Percentiles rank a stretch among this genome's conserved stretches.
Evolutionary conservation across 1,140 invertebrate genomes (phyloP).

Genomic region (Brachionus koreanus): DNA sequence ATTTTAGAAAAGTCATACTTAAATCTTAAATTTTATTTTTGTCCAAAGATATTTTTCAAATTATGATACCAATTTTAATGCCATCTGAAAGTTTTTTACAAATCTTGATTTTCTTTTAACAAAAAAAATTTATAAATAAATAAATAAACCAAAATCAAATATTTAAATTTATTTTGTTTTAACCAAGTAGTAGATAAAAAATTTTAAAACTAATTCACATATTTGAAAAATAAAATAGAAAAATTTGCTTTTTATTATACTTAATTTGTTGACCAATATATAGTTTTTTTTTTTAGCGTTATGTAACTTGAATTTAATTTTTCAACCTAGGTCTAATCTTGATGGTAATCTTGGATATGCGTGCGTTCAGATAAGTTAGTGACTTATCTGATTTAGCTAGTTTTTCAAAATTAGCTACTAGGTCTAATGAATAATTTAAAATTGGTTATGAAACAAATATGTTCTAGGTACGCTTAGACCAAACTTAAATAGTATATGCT

Average conservation of each 20-base stretch:
- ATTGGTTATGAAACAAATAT: neutral
- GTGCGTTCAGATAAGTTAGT: neutral
- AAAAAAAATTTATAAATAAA: too few species aligned
- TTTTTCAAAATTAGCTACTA: neutral
- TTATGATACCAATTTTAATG: neutral
- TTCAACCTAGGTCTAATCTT: neutral
- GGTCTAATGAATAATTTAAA: neutral
- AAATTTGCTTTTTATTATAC: neutral
- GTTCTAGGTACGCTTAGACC: neutral
- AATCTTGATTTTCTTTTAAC: neutral
- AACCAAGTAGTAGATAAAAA: neutral
- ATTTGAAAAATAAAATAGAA: neutral
- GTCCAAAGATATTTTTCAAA: slow-evolving; percentile 16
- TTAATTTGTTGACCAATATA: neutral
- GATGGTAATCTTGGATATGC: neutral
- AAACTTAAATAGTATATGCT: neutral
- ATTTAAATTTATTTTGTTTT: neutral
- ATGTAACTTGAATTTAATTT: neutral
- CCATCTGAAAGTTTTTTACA: neutral
- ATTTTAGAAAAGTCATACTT: slow-evolving; percentile 8
- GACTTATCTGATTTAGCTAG: neutral
- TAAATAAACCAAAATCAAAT: neutral
- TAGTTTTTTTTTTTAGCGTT: neutral
- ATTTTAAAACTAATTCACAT: neutral
- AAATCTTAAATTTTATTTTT: slow-evolving; percentile 23